Evolutionary conservation across 2,797 vertebrate genomes (phyloP), one percentile per base, ranked within the genome.

Genomic region (Erpetoichthys calabaricus): DNA sequence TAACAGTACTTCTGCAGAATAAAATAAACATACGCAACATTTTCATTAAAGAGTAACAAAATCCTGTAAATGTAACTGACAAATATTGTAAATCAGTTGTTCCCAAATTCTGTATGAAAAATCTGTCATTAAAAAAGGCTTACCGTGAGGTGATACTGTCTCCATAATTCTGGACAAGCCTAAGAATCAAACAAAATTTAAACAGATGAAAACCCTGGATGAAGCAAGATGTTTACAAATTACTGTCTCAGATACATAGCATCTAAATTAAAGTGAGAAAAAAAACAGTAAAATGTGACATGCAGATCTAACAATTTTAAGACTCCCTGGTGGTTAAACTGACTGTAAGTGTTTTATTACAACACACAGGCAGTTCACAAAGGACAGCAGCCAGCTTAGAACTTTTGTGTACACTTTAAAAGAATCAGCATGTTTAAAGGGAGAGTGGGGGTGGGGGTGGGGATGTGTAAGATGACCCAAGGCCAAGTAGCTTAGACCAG

Each of bases 151-250:
- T 86, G 85, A 85, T 86, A 88, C 80, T 87, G 85, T 76, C 85
- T 88, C 86, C 86, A 88, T 81, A 88, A 84, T 82, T 86, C 84
- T 84, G 85, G 82, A 80, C 83, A 88, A 83, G 82, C 83, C 85
- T 86, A 75, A 74, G 86, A 84, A 82, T 9, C 25, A 43, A 42
- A 51, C 9, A 9, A 9, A 51, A 51, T n/a, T n/a, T 25, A 4
- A 51, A 6, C 8, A 51, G 44, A 10, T 46, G 46, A 55, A 49
- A 47, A 57, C 42, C 47, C 10, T 8, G 25, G 25, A 25, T 25
- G 82, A 86, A 85, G 86, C 82, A 86, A 86, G 83, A 81, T 86
- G 75, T 82, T 87, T 87, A 25, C 25, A 25, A 25, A 25, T 25
- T 25, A 25, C 25, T 25, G 25, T 2, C 25, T 1, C 25, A 25